phyloP scores from a whole-genome alignment of 2,113 vertebrate genomes.

The Archilochus colubris region DNA sequence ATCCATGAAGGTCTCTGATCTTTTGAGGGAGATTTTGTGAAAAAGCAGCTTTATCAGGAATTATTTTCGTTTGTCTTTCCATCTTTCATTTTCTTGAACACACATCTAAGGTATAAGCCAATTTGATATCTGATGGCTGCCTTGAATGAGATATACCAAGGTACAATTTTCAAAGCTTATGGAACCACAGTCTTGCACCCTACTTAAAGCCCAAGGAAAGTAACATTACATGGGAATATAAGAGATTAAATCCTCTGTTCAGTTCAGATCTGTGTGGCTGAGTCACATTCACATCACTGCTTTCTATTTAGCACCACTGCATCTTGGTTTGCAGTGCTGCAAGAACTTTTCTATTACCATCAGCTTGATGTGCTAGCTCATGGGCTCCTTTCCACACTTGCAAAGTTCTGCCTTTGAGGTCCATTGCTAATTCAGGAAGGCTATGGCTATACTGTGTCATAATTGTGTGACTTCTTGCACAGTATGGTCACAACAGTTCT shows the following conservation, averaged over 20 bases:
- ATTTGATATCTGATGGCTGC: background rate
- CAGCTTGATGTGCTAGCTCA: rapidly evolving
- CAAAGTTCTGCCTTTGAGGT: background rate
- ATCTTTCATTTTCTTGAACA: background rate
- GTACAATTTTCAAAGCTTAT: background rate
- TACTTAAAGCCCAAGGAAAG: background rate
- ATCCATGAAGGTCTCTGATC: background rate
- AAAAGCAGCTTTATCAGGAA: background rate
- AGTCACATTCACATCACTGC: background rate
- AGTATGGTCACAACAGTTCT: background rate
- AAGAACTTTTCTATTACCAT: background rate
- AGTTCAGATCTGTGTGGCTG: background rate
- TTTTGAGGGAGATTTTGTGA: background rate
- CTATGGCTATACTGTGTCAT: background rate
- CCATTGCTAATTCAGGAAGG: background rate
- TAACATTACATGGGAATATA: background rate
- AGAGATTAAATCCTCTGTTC: background rate
- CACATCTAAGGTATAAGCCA: background rate
- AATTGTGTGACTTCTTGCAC: background rate
- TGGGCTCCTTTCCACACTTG: background rate
- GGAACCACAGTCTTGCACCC: background rate
- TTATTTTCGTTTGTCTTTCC: background rate
- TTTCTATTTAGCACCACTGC: background rate
- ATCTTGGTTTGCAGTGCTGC: background rate
- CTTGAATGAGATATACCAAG: background rate